Conservation (phyloP, 2,888 invertebrate species). For the Nomada lathburiana region DNA sequence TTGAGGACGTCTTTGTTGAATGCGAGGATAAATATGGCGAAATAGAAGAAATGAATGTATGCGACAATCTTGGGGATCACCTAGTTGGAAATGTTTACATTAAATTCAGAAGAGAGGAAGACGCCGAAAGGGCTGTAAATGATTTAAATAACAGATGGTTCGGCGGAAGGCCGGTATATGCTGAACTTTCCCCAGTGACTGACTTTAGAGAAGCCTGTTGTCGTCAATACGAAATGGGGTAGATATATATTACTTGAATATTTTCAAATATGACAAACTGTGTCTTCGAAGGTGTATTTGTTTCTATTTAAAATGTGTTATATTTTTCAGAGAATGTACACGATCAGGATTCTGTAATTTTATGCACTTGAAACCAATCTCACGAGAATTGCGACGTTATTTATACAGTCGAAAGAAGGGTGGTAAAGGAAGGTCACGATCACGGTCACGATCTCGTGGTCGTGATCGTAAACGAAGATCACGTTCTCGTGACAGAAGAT, state of each 20-base stretch:
- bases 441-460: conserved; percentile 86
- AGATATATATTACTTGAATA: conserved; percentile 64
- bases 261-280: not conserved
- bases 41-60: conserved; percentile 99
- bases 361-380: conserved; percentile 99
- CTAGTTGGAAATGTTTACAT: conserved; percentile 99
- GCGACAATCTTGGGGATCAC: conserved; percentile 99
- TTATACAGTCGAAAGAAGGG: conserved; percentile 90
- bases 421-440: conserved; percentile 86
- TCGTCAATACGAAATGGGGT: conserved; percentile 99
- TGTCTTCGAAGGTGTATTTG: not conserved
- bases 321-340: conserved; percentile 92
- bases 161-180: conserved; percentile 98
- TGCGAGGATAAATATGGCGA: conserved; percentile 99
- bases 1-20: conserved; percentile 99
- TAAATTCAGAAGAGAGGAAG: conserved; percentile 99
- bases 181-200: conserved; percentile 99
- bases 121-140: conserved; percentile 98
- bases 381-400: conserved; percentile 95
- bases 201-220: conserved; percentile 99
- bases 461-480: conserved; percentile 85
- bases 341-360: conserved; percentile 99
- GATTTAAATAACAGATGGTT: conserved; percentile 99
- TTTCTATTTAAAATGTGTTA: not conserved
- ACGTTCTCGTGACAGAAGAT: conserved; percentile 82